Evolutionary conservation across 2,888 invertebrate species (phyloP), one percentile per base, ranked within the genome.

Genomic region (Meiosimyza decipiens): DNA sequence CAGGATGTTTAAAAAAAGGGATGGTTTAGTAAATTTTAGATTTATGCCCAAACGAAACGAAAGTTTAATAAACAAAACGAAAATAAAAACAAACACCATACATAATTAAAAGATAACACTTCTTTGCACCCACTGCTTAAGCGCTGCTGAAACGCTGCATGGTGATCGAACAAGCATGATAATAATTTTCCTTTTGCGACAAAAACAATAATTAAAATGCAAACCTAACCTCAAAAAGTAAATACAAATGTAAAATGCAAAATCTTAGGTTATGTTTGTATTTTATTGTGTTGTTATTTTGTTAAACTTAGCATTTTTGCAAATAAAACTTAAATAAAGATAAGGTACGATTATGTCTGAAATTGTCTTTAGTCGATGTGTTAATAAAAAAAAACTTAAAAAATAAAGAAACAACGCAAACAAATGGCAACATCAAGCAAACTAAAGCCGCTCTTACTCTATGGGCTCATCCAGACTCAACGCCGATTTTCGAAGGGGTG

Each of bases 401-500:
- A 66, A 22, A 1, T n/a, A 51, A 59, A 51, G 47, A 63, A 72
- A 71, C 68, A 73, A 71, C 40, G 40, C 40, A 71, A 86, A 84
- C 80, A 88, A 88, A 50, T 87, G 86, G 89, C 88, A 79, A 89
- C 66, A 71, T 64, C 77, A 71, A 72, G 47, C 65, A 50, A 72
- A 47, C n/a, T 59, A 50, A 52, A 50, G 60, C 59, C 18, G 52
- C 16, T 74, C 80, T 80, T 80, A 80, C 80, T 79, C 80, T 78
- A 76, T 76, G 72, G 76, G 50, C 57, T 72, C 76, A 59, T 77
- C 76, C 75, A 76, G 70, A 71, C 75, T 77, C 11, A 76, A 88
- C 6, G 90, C 89, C 9, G 91, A 91, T 77, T 90, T 89, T 77
- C 91, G 90, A 64, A 91, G 88, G n/a, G 91, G 90, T 6, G 91